Evolutionary conservation across 2,113 vertebrate species (phyloP).

Genomic region (Microcebus tavaratra): DNA sequence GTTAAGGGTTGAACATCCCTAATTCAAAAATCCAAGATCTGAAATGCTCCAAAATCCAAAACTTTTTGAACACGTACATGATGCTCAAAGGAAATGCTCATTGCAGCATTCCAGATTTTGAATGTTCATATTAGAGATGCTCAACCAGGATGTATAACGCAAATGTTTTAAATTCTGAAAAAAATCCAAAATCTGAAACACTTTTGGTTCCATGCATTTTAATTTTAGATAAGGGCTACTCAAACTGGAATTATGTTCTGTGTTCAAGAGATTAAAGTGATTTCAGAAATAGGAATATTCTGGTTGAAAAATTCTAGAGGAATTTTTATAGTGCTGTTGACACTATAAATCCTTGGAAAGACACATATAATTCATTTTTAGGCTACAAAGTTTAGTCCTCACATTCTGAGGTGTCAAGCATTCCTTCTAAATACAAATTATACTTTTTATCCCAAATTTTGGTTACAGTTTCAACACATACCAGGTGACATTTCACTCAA

Average conservation of each 20-base stretch:
- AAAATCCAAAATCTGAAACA: not conserved
- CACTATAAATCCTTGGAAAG: not conserved
- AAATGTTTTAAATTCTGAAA: not conserved
- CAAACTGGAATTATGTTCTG: not conserved
- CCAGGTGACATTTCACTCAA: not conserved
- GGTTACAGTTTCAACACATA: not conserved
- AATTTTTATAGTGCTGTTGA: not conserved
- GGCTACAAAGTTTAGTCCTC: not conserved
- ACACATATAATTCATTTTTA: not conserved
- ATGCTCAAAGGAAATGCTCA: not conserved
- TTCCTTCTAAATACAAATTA: slow-evolving; percentile 14
- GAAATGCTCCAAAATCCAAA: not conserved
- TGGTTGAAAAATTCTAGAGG: not conserved
- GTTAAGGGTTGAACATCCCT: not conserved
- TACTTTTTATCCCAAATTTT: not conserved
- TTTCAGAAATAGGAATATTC: not conserved
- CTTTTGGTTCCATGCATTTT: not conserved
- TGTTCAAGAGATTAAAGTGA: not conserved
- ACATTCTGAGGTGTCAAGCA: not conserved
- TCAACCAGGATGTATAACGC: not conserved
- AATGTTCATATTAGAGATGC: not conserved
- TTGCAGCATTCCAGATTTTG: not conserved
- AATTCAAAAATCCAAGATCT: not conserved
- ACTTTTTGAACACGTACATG: not conserved
- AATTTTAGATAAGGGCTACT: not conserved